Evolutionary conservation across 2,113 vertebrate genomes (phyloP).

Genomic region (Caloenas nicobarica): DNA sequence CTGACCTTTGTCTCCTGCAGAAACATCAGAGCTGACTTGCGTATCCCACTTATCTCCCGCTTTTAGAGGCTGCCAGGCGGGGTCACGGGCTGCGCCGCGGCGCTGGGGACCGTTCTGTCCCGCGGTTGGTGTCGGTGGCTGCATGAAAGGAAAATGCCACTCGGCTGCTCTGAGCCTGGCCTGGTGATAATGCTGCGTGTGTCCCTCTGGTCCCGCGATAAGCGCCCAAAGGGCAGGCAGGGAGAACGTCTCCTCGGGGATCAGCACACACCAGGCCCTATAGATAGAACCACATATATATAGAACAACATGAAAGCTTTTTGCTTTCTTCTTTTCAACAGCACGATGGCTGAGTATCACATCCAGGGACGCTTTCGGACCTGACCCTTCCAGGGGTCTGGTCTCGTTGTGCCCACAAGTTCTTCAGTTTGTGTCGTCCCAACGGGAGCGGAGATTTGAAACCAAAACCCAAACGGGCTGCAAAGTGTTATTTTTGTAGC

Average conservation of each 20-base stretch:
- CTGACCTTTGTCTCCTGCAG: conserved; percentile 21
- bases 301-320: conserved; percentile 72
- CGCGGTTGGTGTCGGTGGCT: conserved; percentile 18
- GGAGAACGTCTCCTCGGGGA: conserved; percentile 66
- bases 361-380: not conserved
- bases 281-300: conserved; percentile 71
- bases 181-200: conserved; percentile 64
- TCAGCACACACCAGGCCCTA: conserved; percentile 63
- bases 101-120: not conserved
- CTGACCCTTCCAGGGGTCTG: conserved; percentile 6
- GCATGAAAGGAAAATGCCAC: conserved; percentile 73
- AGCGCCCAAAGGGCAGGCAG: conserved; percentile 67
- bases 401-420: not conserved
- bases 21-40: not conserved
- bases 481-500: fast-evolving
- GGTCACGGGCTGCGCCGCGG: not conserved
- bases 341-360: not conserved
- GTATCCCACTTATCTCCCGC: not conserved
- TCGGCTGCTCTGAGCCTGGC: conserved; percentile 55
- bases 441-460: not conserved
- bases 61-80: not conserved
- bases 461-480: not conserved
- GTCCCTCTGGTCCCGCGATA: conserved; percentile 67
- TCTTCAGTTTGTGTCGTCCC: not conserved
- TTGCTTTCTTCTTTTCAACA: conserved; percentile 54